Percentiles rank a stretch among this genome's conserved stretches.
These are phyloP conservation scores for Xerus inauris DNA, from an alignment of 2,113 vertebrate genomes.

Conservation along the genomic window DNA sequence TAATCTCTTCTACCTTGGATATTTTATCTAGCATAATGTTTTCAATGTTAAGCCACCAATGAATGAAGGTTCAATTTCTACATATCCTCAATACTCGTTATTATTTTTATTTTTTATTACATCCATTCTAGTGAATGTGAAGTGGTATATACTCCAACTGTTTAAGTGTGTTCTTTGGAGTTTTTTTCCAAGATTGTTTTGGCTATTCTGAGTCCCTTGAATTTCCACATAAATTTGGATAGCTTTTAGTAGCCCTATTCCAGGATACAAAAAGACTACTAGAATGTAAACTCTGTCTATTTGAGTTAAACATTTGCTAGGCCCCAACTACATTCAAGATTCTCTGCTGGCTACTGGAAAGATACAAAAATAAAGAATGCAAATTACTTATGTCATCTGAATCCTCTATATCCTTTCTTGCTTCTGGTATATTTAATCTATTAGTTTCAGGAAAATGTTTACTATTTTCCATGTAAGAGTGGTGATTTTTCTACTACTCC, in stretches of 20 bases:
- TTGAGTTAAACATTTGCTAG: background rate
- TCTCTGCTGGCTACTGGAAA: background rate
- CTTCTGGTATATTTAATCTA: background rate
- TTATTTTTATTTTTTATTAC: slow-evolving; percentile 3
- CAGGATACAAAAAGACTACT: background rate
- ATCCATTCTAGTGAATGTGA: background rate
- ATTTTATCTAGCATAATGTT: background rate
- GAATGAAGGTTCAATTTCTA: background rate
- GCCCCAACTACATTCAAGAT: background rate
- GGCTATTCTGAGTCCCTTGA: background rate
- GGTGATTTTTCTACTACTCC: background rate
- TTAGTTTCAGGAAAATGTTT: background rate
- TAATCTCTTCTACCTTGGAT: background rate
- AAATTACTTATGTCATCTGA: slow-evolving; percentile 12
- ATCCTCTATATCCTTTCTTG: background rate
- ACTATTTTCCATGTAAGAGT: background rate
- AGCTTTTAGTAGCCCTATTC: slow-evolving; percentile 15
- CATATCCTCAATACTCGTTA: background rate
- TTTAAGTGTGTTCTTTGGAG: background rate
- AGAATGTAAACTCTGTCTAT: background rate
- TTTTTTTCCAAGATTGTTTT: background rate
- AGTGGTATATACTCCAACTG: background rate
- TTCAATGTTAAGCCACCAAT: background rate
- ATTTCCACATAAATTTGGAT: background rate
- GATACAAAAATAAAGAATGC: background rate